Conservation (phyloP, 1,140 invertebrate species). For the Drosophila ambigua region DNA sequence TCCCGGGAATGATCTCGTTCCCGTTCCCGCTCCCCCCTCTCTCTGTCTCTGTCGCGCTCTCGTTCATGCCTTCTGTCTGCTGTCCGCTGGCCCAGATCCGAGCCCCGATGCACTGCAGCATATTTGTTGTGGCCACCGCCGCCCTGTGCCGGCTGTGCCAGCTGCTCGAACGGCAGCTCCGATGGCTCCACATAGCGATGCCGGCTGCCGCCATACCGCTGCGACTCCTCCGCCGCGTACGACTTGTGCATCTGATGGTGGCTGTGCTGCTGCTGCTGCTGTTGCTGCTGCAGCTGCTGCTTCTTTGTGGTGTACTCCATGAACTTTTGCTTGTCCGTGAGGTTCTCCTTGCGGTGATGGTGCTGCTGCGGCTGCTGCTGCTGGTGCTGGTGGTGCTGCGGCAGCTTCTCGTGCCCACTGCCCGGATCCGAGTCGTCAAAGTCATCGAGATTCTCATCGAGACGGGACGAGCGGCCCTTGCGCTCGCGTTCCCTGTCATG, state of each 20-base stretch:
- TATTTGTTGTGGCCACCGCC: slow-evolving; percentile 62
- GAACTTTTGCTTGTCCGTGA: slow-evolving; percentile 81
- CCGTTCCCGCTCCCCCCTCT: slow-evolving; percentile 37
- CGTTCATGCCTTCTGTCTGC: slow-evolving; percentile 30
- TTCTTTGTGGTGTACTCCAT: slow-evolving; percentile 74
- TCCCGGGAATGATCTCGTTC: slow-evolving; percentile 61
- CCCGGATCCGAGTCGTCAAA: slow-evolving; percentile 69
- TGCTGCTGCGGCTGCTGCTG: slow-evolving; percentile 1
- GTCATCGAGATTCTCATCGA: slow-evolving; percentile 60
- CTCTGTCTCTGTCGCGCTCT: slow-evolving; percentile 28
- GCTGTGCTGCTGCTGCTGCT: slow-evolving; percentile 46
- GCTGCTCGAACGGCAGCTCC: slow-evolving; percentile 68
- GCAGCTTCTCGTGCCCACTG: slow-evolving; percentile 16
- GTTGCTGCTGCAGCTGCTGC: slow-evolving; percentile 51
- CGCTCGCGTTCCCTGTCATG: slow-evolving; percentile 47
- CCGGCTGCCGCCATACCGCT: slow-evolving; percentile 54
- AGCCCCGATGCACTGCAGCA: slow-evolving; percentile 63
- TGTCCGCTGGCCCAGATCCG: slow-evolving; percentile 38
- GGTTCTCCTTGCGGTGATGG: slow-evolving; percentile 76
- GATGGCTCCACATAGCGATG: slow-evolving; percentile 77
- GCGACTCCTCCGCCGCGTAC: slow-evolving; percentile 56
- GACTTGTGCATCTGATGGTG: no score
- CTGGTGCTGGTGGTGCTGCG: not conserved
- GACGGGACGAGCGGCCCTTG: slow-evolving; percentile 47
- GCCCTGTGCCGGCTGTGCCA: slow-evolving; percentile 5